Evolutionary conservation across 2,113 vertebrate genomes (phyloP).

Genomic region (Gallinago undulata): DNA sequence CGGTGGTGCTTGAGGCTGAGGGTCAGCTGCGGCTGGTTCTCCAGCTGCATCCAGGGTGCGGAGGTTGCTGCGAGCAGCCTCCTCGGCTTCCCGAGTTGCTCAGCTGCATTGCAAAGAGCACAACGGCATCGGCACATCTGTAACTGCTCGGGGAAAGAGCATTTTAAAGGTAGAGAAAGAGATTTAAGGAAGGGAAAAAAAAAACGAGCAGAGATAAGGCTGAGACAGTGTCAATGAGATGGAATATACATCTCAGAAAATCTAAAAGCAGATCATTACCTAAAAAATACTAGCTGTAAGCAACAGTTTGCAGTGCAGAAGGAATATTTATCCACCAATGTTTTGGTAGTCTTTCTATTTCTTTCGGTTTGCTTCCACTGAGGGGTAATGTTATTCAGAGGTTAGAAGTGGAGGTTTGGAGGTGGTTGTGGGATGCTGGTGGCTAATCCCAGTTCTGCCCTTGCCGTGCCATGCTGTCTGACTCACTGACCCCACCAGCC

Average conservation of each 20-base stretch:
- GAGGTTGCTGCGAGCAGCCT: background rate
- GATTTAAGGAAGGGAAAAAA: conserved; percentile 2
- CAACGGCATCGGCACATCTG: background rate
- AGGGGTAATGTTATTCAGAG: background rate
- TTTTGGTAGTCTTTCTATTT: background rate
- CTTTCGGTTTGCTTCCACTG: background rate
- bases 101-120: conserved; percentile 10
- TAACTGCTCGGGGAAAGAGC: background rate
- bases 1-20: background rate
- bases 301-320: conserved; percentile 29
- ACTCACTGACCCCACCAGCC: accelerated
- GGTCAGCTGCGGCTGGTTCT: background rate
- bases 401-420: background rate
- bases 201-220: conserved; percentile 48
- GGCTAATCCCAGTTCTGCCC: background rate
- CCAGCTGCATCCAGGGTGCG: background rate
- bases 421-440: background rate
- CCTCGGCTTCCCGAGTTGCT: background rate
- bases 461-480: accelerated
- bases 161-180: conserved; percentile 29
- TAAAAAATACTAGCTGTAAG: conserved; percentile 54
- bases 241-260: conserved; percentile 51
- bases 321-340: conserved; percentile 39
- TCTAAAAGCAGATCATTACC: conserved; percentile 57
- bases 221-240: conserved; percentile 45